These are phyloP conservation scores for Scaptomyza graminum DNA, from an alignment of 1,140 invertebrate species.

Conservation along the genomic window DNA sequence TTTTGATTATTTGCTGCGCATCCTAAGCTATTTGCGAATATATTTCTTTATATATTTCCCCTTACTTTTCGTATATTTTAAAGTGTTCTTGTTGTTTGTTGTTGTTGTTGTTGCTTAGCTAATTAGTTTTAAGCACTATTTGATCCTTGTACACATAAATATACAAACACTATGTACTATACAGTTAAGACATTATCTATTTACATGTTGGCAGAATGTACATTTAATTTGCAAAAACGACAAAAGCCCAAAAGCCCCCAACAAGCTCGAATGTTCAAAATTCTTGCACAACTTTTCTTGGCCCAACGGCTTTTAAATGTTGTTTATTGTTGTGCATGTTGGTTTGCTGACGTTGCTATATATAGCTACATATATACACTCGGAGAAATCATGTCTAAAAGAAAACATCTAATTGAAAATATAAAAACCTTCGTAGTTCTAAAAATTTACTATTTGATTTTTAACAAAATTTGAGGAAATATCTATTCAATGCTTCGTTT, in stretches of 20 bases:
- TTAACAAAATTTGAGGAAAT: too few species aligned
- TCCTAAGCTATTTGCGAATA: conserved; percentile 65
- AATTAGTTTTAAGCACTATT: conserved; percentile 64
- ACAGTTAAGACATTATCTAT: conserved; percentile 67
- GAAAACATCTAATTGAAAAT: too few species aligned
- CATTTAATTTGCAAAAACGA: conserved; percentile 79
- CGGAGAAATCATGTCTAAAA: not conserved
- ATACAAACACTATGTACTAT: conserved; percentile 10
- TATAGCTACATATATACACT: conserved; percentile 14
- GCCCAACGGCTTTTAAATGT: conserved; percentile 76
- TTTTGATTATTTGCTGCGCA: conserved; percentile 77
- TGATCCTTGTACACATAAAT: conserved; percentile 31
- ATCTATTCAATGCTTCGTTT: too few species aligned
- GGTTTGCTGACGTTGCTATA: conserved; percentile 18
- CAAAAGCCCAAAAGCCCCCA: conserved; percentile 40
- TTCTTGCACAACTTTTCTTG: conserved; percentile 60
- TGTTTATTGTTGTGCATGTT: conserved; percentile 74
- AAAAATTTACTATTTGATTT: too few species aligned
- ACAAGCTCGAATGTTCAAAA: conserved; percentile 40
- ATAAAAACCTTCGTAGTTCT: too few species aligned
- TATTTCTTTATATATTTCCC: conserved; percentile 23
- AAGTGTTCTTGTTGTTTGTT: conserved; percentile 15
- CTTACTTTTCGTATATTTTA: conserved; percentile 33
- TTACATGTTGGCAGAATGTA: conserved; percentile 77
- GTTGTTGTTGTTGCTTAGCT: conserved; percentile 52